A percentile compares a stretch with the other conserved stretches of the same genome.
Conservation (phyloP, 1,140 invertebrate species). For the Scylla paramamosain region DNA sequence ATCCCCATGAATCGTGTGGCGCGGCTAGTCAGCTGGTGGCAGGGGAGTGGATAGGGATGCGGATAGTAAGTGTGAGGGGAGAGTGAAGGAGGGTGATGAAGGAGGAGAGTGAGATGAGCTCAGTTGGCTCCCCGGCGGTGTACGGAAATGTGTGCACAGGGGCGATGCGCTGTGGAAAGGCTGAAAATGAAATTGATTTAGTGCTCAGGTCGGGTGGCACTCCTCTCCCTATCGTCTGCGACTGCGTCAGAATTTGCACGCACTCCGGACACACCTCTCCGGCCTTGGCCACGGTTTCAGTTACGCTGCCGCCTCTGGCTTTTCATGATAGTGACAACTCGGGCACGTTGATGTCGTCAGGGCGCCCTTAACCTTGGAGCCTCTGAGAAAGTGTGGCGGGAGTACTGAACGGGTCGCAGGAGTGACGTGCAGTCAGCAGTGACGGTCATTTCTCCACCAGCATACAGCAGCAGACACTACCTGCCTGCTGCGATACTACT, state of each 20-base stretch:
- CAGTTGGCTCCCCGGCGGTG: constrained; percentile 18
- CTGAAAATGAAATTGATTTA: constrained; percentile 75
- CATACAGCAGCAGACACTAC: background rate
- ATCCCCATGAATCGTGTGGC: background rate
- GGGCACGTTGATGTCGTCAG: background rate
- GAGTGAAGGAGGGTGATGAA: background rate
- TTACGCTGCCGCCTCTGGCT: background rate
- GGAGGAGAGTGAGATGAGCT: background rate
- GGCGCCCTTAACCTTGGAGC: background rate
- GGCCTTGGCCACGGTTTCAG: constrained; percentile 60
- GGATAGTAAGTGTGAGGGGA: background rate
- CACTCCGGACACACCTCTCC: constrained; percentile 41
- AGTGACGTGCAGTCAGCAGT: background rate
- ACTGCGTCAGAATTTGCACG: constrained; percentile 71
- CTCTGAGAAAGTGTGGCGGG: background rate
- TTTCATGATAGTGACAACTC: background rate
- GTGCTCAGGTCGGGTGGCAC: constrained; percentile 73
- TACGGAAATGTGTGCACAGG: constrained; percentile 70
- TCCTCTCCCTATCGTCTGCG: constrained; percentile 47
- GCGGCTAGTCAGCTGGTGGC: background rate
- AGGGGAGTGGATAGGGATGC: background rate
- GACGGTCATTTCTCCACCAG: background rate
- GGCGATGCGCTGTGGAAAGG: constrained; percentile 73
- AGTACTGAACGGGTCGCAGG: background rate
- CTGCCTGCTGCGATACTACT: background rate